Percentiles rank a stretch among this genome's conserved stretches.
phyloP scores from a whole-genome alignment of 2,888 invertebrate genomes.

The Operophtera brumata region DNA sequence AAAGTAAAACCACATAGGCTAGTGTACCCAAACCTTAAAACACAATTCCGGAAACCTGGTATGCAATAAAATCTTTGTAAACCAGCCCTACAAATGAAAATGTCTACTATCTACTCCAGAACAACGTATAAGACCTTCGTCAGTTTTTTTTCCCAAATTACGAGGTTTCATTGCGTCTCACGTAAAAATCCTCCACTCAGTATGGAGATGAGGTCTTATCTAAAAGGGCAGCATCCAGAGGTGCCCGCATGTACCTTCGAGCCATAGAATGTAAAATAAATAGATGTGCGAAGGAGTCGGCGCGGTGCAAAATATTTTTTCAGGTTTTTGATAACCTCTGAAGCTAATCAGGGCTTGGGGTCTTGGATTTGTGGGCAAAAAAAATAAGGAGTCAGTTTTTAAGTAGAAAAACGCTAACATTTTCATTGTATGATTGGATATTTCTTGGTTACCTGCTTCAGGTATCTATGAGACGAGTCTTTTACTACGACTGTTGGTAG shows the following conservation, averaged over 20 bases:
- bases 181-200: conserved; percentile 22
- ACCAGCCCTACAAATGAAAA: conserved; percentile 13
- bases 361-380: no score
- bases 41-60: not conserved
- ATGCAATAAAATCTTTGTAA: conserved; percentile 12
- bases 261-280: not conserved
- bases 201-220: conserved; percentile 29
- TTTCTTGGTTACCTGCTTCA: no score
- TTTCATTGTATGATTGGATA: no score
- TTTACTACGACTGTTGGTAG: no score
- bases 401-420: no score
- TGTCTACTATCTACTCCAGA: conserved; percentile 9
- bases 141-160: conserved; percentile 19
- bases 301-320: no score
- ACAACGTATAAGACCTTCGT: conserved; percentile 5
- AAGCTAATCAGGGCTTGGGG: no score
- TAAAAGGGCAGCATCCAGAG: conserved; percentile 15
- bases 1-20: no score
- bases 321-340: no score
- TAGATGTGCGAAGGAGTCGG: not conserved
- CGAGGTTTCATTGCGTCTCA: conserved; percentile 23
- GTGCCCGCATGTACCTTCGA: conserved; percentile 1
- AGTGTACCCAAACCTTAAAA: not conserved
- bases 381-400: no score
- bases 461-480: no score